Base-by-base conservation (phyloP, 2,797 vertebrate species). In the Lutjanus campechanus region DNA sequence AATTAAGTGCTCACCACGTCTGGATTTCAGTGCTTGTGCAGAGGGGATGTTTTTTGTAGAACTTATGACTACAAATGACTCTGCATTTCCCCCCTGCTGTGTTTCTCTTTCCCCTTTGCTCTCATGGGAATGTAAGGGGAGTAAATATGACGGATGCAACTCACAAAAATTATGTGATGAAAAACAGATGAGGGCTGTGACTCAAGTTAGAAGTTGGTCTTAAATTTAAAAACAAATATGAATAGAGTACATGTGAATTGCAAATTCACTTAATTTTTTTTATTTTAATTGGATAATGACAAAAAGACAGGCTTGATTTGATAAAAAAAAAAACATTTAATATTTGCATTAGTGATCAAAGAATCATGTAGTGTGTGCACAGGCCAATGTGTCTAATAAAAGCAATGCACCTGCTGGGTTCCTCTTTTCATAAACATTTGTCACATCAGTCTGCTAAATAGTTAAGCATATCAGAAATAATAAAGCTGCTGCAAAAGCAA, bases 121-220 rank as follows among this genome's bases (percentile, higher is more conserved):
- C 90, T 92, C 90, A 89, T 85, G 93, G 91, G 92, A 89, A 51
- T 74, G 19, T 4, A 55, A 79, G 65, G 88, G 83, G 84, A 79
- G 19, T 55, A 54, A 82, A 86, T 75, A 73, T 54, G 77, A 80
- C 8, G 40, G 63, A 22, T 72, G 63, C 66, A 69, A 71, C 41
- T 70, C 41, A 44, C 11, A 67, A 43, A 50, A 51, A 19, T n/a
- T 8, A 29, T 76, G 15, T 60, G 40, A 69, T 56, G 43, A 51
- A 79, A 74, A 79, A 53, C 65, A 77, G 25, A 81, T 63, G 41
- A 79, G 4, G 8, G 40, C 7, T 40, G 43, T 36, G 15, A 47
- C 22, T 69, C 19, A 60, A 69, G 49, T 19, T 11, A 61, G 61
- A 41, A 29, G 7, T 51, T 67, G n/a, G 16, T 19, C n/a, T 47